phyloP scores from a whole-genome alignment of 1,140 invertebrate species.

The Macrosteles quadrilineatus region DNA sequence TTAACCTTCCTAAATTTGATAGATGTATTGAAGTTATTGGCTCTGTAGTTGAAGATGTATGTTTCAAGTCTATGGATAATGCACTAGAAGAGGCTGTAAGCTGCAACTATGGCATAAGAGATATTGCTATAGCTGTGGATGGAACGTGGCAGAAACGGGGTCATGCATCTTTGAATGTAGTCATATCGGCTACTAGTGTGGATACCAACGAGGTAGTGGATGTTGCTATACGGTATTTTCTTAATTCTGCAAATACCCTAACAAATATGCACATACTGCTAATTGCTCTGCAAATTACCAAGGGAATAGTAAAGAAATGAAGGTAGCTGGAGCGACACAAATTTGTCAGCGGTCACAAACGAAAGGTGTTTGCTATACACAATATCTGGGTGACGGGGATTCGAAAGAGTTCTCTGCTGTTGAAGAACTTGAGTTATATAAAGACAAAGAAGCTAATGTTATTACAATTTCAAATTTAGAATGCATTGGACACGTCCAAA shows the following conservation, averaged over 20 bases:
- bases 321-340: neutral
- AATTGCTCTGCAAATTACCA: constrained; percentile 14
- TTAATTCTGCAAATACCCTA: constrained; percentile 26
- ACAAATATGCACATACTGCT: neutral
- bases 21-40: too few relatives aligned
- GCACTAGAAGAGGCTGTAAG: too few relatives aligned
- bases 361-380: constrained; percentile 23
- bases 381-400: constrained; percentile 37
- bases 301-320: neutral
- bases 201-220: constrained; percentile 33
- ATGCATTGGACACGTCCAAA: too few relatives aligned
- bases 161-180: too few relatives aligned
- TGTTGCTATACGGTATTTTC: constrained; percentile 28
- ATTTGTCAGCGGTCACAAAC: neutral
- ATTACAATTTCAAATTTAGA: too few relatives aligned
- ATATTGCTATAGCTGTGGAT: too few relatives aligned
- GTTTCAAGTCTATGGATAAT: too few relatives aligned
- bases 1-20: too few relatives aligned
- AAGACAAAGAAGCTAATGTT: too few relatives aligned
- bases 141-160: too few relatives aligned
- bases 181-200: constrained; percentile 28
- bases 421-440: constrained; percentile 17
- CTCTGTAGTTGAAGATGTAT: too few relatives aligned
- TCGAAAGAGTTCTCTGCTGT: constrained; percentile 26
- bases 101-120: constrained; percentile 33